These are phyloP conservation scores for Cyanistes caeruleus DNA, from an alignment of 2,113 vertebrate genomes.

Conservation along the genomic window DNA sequence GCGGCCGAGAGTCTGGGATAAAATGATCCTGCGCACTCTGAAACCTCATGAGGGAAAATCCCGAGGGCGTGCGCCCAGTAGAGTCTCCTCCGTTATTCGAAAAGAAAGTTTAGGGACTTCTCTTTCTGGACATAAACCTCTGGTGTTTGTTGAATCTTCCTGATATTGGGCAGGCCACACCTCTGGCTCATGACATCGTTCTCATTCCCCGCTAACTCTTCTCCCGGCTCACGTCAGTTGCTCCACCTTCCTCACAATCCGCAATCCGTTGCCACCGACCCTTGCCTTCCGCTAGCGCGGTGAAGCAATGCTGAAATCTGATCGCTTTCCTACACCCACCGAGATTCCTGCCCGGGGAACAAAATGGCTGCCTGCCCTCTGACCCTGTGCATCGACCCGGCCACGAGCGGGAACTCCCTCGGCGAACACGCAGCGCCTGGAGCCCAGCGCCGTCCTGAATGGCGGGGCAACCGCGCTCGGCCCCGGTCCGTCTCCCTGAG, in stretches of 20 bases:
- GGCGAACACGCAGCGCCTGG: fast-evolving
- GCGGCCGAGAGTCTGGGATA: neutral
- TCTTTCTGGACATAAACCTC: neutral
- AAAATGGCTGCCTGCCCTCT: neutral
- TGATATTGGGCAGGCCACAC: no score
- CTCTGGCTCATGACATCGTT: neutral
- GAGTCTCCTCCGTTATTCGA: no score
- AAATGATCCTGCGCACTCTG: neutral
- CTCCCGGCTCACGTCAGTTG: fast-evolving
- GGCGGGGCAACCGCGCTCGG: neutral
- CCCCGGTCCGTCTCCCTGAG: fast-evolving
- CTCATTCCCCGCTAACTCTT: neutral
- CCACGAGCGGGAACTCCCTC: fast-evolving
- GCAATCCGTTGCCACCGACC: fast-evolving
- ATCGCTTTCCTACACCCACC: fast-evolving
- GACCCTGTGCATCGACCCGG: fast-evolving
- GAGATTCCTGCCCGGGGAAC: fast-evolving
- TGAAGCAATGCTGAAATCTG: no score
- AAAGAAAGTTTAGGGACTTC: neutral
- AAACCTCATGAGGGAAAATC: neutral
- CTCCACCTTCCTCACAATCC: neutral
- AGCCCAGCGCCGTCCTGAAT: fast-evolving
- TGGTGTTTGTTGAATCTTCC: neutral
- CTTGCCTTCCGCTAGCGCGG: fast-evolving
- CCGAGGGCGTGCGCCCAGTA: fast-evolving